Base-by-base conservation (phyloP, 1,140 invertebrate species). In the Pseudoatta argentina region DNA sequence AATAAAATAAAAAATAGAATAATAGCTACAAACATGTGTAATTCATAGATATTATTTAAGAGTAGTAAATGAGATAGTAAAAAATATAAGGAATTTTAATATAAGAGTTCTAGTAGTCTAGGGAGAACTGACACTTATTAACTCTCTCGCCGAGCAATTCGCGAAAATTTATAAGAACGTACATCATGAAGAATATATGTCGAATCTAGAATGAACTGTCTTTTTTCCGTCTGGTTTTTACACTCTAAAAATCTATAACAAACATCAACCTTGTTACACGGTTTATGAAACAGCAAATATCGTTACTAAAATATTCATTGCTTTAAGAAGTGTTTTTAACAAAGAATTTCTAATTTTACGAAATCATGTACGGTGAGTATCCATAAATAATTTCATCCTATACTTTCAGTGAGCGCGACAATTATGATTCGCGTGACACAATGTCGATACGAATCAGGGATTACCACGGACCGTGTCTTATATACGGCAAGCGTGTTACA, bases 401-500 rank as follows among this genome's bases (percentile, higher is more conserved):
- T 18, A 53, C 27, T 75, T 48, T 30, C 44, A 34, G 39, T 27
- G n/a, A 66, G 34, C 63, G 48, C 69, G 63, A 63, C 69, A 61
- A 72, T 75, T 75, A 83, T 83, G 79, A 75, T 30, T 75, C 55
- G 72, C 69, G 79, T 75, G 79, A 75, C 69, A 75, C 44, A 51
- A 63, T 51, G 79, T 73, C 79, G 79, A 83, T 83, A 83, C 18
- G 55, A 57, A 83, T 73, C 39, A n/a, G 53, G 16, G 53, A 82
- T 82, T 82, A 82, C 53, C 34, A 66, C 67, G 34, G n/a, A 59
- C 21, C 53, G 21, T 82, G 79, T 73, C 79, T 61, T 82, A 83
- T 83, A n/a, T 75, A 83, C 39, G 16, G 79, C 55, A 73, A 83
- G 69, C 79, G 79, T 83, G 69, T 83, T 83, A 83, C 69, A 75